Conservation (phyloP, 2,113 vertebrate genomes). For the Malurus cyaneus region DNA sequence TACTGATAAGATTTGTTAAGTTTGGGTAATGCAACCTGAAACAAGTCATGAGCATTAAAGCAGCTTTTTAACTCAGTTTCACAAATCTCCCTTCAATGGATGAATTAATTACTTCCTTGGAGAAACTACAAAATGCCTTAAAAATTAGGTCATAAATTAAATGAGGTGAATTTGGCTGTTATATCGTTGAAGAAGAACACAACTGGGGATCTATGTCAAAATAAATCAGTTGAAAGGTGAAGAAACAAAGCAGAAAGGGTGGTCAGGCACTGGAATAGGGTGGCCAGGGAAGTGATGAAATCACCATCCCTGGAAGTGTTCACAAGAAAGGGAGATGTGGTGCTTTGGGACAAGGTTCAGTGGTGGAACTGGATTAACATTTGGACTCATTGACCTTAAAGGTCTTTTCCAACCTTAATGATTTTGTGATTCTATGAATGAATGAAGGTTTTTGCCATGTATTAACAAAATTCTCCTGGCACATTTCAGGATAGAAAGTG, state of each 20-base stretch:
- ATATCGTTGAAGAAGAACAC: neutral
- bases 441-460: fast-evolving
- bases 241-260: neutral
- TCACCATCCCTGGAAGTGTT: neutral
- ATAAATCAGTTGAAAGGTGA: neutral
- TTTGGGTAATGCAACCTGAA: neutral
- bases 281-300: neutral
- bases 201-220: neutral
- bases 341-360: neutral
- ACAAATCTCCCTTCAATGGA: neutral
- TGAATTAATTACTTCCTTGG: neutral
- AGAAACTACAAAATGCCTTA: neutral
- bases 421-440: neutral
- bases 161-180: neutral
- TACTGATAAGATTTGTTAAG: neutral
- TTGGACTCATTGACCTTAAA: neutral
- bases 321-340: neutral
- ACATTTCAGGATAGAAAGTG: neutral
- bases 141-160: neutral
- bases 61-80: neutral
- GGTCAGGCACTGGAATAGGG: neutral
- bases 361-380: neutral
- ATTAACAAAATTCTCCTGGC: neutral
- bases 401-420: neutral
- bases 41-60: neutral